Base-by-base conservation (phyloP, 2,113 vertebrate genomes). In the Tretioscincus oriximinensis region DNA sequence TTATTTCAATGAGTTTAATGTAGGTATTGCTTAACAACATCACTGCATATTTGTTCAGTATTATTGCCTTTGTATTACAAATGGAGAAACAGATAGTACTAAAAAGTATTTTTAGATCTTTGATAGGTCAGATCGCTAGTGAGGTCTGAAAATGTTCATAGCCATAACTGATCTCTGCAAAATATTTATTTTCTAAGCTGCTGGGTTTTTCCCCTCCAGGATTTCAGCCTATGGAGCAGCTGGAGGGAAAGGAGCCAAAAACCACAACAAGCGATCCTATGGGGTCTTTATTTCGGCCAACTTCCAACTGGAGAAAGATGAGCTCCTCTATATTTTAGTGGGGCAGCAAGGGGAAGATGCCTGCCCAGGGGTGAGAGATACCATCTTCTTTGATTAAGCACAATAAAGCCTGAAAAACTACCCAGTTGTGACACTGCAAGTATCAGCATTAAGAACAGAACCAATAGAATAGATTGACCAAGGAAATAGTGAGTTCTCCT, bases 291-390 rank as follows among this genome's bases (percentile, higher is more conserved):
- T 98, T 90, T 97, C 97, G 0, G 97, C 95, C 66, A 93, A 95
- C 82, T 97, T 97, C 88, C 92, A 94, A 64, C 94, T 98, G 65
- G 91, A 97, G 87, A 96, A 95, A 85, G 95, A 96, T 74, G 96
- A 97, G 67, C 86, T 92, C 67, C 94, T 98, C 61, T 96, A 98
- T 88, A 96, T 97, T 84, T 92, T 97, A 84, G 95, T 97, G 84
- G 97, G 97, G n/a, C 97, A 97, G 85, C 97, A 97, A 91, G 96
- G 97, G 76, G 97, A 97, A 82, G 97, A 98, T 70, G 96, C 97
- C 31, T 96, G 97, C 73, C 97, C 97, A 1, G 95, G 97, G 93
- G 97, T 97, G 85, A 96, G 95, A 26, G 49, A 73, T 76, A 54
- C 7, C 86, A 47, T 63, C 1, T 2, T 63, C 61, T 21, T 6